Conservation (phyloP, 2,797 vertebrate genomes). For the Etheostoma perlongum region DNA sequence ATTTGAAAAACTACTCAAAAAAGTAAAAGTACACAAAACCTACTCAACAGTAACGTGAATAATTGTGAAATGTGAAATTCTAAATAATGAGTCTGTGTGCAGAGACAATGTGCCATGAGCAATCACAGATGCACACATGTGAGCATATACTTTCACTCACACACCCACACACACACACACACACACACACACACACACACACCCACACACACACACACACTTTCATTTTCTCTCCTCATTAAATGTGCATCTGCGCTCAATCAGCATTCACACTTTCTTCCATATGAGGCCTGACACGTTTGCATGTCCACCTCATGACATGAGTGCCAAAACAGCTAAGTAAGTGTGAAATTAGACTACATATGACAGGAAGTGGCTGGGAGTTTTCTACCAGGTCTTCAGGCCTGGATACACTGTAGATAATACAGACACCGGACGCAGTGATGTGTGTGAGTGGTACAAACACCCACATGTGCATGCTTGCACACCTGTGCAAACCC, state of each 20-base stretch:
- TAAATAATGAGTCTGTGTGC: neutral
- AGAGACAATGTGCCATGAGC: neutral
- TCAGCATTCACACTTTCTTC: constrained; percentile 40
- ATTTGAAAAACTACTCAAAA: no score
- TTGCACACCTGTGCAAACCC: no score
- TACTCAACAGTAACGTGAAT: no score
- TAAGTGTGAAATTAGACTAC: constrained; percentile 53
- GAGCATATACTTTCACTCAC: neutral
- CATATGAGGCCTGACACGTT: neutral
- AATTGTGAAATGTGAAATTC: neutral
- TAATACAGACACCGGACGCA: no score
- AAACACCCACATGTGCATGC: no score
- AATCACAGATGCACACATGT: neutral
- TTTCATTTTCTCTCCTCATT: constrained; percentile 27
- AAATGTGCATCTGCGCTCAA: constrained; percentile 44
- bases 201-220: neutral
- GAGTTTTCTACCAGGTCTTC: neutral
- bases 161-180: no score
- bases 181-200: no score
- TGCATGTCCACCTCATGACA: constrained; percentile 34
- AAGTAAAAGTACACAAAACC: no score
- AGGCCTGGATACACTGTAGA: neutral
- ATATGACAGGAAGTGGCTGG: constrained; percentile 31
- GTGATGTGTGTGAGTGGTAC: no score
- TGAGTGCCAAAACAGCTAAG: constrained; percentile 40